These are phyloP conservation scores for Didymodactylos carnosus DNA, from an alignment of 2,888 invertebrate genomes.

Conservation along the genomic window DNA sequence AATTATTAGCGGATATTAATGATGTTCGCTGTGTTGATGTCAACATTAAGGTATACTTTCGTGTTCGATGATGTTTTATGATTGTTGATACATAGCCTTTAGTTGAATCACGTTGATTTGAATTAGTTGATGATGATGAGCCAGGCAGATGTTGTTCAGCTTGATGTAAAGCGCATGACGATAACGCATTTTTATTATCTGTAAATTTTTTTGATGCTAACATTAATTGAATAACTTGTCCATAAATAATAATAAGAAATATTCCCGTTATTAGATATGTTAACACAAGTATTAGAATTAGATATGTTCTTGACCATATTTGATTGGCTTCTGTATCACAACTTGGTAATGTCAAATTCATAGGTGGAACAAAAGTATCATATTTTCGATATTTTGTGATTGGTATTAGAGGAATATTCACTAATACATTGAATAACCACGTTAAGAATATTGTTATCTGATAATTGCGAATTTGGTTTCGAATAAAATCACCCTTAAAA, in stretches of 20 bases:
- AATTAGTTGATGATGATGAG: background rate
- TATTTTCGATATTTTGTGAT: background rate
- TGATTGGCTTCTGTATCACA: background rate
- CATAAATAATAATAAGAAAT: slow-evolving; percentile 1
- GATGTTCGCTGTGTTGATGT: background rate
- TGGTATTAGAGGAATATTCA: background rate
- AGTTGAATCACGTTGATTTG: background rate
- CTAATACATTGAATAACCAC: background rate
- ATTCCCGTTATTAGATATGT: background rate
- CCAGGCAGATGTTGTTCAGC: too few relatives aligned
- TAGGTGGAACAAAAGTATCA: fast-evolving
- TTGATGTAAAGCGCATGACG: background rate
- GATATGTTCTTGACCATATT: background rate
- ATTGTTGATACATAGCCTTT: too few relatives aligned
- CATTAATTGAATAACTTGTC: background rate
- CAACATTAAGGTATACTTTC: too few relatives aligned
- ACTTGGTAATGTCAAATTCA: background rate
- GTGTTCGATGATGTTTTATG: too few relatives aligned
- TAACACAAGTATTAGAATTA: background rate
- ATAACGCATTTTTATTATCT: background rate
- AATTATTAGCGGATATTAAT: background rate
- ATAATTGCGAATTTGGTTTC: background rate
- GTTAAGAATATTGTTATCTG: background rate
- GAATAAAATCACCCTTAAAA: background rate
- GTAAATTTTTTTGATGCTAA: background rate